Evolutionary conservation across 1,140 invertebrate species (phyloP), one percentile per base, ranked within the genome.

Genomic region (Drosophila jambulina): DNA sequence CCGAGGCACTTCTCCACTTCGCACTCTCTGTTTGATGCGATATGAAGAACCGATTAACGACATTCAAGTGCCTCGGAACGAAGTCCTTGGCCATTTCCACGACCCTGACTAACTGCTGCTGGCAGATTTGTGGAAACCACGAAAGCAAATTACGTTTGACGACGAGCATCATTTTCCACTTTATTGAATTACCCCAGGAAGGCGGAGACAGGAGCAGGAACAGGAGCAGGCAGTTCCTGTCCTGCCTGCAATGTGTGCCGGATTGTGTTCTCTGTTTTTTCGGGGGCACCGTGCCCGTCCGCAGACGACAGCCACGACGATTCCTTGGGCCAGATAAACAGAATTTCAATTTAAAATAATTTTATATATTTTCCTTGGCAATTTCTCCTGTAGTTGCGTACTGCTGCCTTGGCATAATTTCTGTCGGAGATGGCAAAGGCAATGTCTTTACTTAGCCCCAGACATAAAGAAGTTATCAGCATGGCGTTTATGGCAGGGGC

Each of bases 311-410:
- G 51, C 53, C 19, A 57, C 8, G 42, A 59, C 48, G 82, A 85
- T 86, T 86, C 84, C 70, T 61, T 85, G 70, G 57, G 70, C 53
- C 82, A 71, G 85, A 88, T 88, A 88, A 88, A 88, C 86, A 88
- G 85, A 88, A 88, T 88, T 88, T 88, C 85, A 88, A 88, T 88
- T 88, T 88, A 88, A 88, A 88, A 88, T 88, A 90, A 78, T 78
- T 78, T 78, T 72, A 72, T 74, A 69, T 69, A 74, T 72, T 58
- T 76, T 58, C 49, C 43, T 58, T 76, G 71, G 43, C 42, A 64
- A 75, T 75, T 75, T 65, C 60, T 57, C 38, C 45, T 12, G 21
- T 78, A 36, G 77, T 79, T 75, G 68, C 80, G 80, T 42, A 60
- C 67, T 67, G 67, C 67, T 68, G 62, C 48, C 63, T 40, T 43